Conservation (phyloP, 2,888 invertebrate species). For the Drosophila mimica region DNA sequence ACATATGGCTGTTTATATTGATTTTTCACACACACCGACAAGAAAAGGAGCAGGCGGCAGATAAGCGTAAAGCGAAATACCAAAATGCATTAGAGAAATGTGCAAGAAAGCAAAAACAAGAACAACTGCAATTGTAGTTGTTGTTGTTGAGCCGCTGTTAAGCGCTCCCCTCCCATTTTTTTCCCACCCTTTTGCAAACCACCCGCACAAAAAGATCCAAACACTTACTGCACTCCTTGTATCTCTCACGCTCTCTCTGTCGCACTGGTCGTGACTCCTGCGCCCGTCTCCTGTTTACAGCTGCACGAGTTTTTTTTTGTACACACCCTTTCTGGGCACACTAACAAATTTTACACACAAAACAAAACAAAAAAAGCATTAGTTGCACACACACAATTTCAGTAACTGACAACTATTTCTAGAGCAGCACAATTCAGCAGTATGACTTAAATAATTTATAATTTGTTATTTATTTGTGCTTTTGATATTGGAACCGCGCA, state of each 20-base stretch:
- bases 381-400: not conserved
- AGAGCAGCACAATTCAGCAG: constrained; percentile 1
- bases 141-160: constrained; percentile 15
- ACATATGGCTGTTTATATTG: constrained; percentile 42
- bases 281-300: constrained; percentile 56
- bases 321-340: constrained; percentile 59
- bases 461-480: constrained; percentile 1
- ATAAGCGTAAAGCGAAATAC: constrained; percentile 35
- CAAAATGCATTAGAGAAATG: constrained; percentile 28
- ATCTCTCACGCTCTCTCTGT: constrained; percentile 9
- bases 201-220: constrained; percentile 8
- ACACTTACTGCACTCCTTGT: constrained; percentile 51
- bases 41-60: constrained; percentile 31
- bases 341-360: constrained; percentile 29
- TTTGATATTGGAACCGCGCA: constrained; percentile 44
- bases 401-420: constrained; percentile 14
- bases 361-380: constrained; percentile 19
- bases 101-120: constrained; percentile 13
- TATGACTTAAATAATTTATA: not conserved
- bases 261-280: constrained; percentile 49
- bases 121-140: constrained; percentile 14
- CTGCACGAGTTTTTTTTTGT: constrained; percentile 45
- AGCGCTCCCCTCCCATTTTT: not conserved
- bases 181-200: not conserved
- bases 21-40: constrained; percentile 55